Evolutionary conservation across 1,140 invertebrate species (phyloP).

Genomic region (Lutraria rhynchaena): DNA sequence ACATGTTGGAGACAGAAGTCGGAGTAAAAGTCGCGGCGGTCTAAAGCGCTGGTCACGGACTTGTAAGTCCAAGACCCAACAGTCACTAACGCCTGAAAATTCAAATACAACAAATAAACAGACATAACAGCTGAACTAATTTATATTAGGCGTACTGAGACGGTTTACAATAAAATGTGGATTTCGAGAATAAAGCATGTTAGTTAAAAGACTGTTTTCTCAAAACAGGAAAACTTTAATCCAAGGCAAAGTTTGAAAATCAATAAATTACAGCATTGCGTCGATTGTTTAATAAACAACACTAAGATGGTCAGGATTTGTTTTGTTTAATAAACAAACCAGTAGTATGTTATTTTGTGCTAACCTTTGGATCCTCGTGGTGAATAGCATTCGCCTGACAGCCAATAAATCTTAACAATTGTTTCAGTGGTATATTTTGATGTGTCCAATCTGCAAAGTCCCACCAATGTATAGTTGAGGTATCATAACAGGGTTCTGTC

Average conservation of each 20-base stretch:
- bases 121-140: no score
- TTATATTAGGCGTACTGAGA: no score
- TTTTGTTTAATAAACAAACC: no score
- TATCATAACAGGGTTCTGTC: slow-evolving; percentile 45
- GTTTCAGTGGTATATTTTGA: slow-evolving; percentile 20
- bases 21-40: slow-evolving; percentile 41
- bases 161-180: no score
- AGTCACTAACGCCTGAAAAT: slow-evolving; percentile 48
- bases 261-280: not conserved
- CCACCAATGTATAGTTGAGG: slow-evolving; percentile 35
- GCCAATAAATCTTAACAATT: slow-evolving; percentile 34
- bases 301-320: not conserved
- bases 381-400: slow-evolving; percentile 38
- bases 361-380: slow-evolving; percentile 46
- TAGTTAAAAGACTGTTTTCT: no score
- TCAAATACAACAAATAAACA: no score
- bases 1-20: slow-evolving; percentile 32
- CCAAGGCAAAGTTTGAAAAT: not conserved
- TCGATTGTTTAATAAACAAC: no score
- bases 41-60: slow-evolving; percentile 26
- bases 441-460: slow-evolving; percentile 53
- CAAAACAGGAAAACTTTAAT: no score
- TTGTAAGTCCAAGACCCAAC: slow-evolving; percentile 53
- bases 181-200: no score
- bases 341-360: not conserved